These are phyloP conservation scores for Dipodomys stephensi DNA, from an alignment of 2,113 vertebrate genomes.

Conservation along the genomic window DNA sequence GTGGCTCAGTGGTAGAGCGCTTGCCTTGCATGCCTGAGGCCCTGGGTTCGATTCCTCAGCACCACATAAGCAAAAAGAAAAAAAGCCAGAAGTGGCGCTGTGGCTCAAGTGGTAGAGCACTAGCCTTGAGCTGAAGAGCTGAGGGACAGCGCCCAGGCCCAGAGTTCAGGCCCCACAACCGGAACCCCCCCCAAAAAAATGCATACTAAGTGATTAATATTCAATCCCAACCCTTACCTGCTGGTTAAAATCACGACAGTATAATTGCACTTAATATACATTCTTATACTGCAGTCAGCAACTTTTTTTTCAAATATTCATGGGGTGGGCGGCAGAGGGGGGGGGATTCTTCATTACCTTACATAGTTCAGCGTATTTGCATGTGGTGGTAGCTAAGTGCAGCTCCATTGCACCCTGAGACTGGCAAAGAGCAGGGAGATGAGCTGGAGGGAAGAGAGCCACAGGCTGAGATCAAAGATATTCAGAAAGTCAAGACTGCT, in stretches of 20 bases:
- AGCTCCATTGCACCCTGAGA: too few species aligned
- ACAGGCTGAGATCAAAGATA: not conserved
- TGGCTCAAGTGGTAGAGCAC: too few species aligned
- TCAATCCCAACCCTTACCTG: slow-evolving; percentile 53
- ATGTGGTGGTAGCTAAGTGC: too few species aligned
- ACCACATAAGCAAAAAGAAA: too few species aligned
- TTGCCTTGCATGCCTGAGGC: too few species aligned
- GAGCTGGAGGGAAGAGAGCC: not conserved
- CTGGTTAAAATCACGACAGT: slow-evolving; percentile 66
- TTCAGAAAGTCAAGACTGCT: not conserved
- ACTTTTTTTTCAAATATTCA: slow-evolving; percentile 66
- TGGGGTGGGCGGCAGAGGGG: slow-evolving; percentile 32
- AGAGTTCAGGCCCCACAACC: too few species aligned
- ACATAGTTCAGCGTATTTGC: slow-evolving; percentile 34
- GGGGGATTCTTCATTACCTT: slow-evolving; percentile 70
- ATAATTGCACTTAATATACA: slow-evolving; percentile 72
- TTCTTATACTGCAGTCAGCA: slow-evolving; percentile 74
- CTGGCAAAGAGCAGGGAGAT: not conserved
- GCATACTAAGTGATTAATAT: slow-evolving; percentile 67
- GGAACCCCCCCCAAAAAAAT: too few species aligned
- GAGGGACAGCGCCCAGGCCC: too few species aligned
- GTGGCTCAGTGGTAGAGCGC: too few species aligned
- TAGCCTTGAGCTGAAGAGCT: too few species aligned
- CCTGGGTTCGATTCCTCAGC: too few species aligned
- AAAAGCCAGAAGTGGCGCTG: too few species aligned